Conservation (phyloP, 2,113 vertebrate species). For the Cebidichthys violaceus region DNA sequence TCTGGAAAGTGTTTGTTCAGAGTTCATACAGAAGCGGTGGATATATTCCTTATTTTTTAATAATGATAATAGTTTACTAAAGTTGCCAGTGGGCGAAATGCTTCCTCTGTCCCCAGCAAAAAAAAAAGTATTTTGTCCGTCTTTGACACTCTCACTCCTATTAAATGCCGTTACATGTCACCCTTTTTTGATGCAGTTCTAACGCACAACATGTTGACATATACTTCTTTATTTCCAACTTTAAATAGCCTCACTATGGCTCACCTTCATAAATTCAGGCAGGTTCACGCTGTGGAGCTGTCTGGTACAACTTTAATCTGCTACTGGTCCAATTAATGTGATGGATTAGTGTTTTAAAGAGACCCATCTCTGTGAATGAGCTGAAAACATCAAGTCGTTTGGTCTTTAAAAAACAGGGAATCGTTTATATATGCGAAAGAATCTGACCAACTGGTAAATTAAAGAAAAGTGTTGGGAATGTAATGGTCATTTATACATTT, state of each 20-base stretch:
- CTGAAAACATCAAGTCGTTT: background rate
- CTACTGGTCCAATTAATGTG: slow-evolving; percentile 53
- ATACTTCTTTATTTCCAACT: background rate
- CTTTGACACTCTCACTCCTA: background rate
- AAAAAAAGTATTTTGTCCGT: background rate
- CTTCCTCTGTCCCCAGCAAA: background rate
- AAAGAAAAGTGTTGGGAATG: background rate
- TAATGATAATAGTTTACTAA: background rate
- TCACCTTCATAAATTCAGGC: slow-evolving; percentile 18
- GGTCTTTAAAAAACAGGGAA: slow-evolving; percentile 14
- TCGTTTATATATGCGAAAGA: background rate
- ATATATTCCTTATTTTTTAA: background rate
- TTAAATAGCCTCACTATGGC: slow-evolving; percentile 8
- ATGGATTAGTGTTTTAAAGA: slow-evolving; percentile 48
- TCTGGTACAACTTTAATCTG: slow-evolving; percentile 27
- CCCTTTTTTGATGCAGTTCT: background rate
- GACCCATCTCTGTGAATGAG: slow-evolving; percentile 20
- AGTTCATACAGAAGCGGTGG: background rate
- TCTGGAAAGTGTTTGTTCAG: background rate
- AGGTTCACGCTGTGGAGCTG: slow-evolving; percentile 27
- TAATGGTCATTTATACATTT: background rate
- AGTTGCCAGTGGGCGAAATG: background rate
- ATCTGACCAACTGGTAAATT: background rate
- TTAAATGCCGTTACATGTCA: background rate
- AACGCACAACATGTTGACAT: slow-evolving; percentile 1